A percentile compares a stretch with the other conserved stretches of the same genome.
Conservation (phyloP, 2,888 invertebrate genomes). For the Drosophila glabriapex region DNA sequence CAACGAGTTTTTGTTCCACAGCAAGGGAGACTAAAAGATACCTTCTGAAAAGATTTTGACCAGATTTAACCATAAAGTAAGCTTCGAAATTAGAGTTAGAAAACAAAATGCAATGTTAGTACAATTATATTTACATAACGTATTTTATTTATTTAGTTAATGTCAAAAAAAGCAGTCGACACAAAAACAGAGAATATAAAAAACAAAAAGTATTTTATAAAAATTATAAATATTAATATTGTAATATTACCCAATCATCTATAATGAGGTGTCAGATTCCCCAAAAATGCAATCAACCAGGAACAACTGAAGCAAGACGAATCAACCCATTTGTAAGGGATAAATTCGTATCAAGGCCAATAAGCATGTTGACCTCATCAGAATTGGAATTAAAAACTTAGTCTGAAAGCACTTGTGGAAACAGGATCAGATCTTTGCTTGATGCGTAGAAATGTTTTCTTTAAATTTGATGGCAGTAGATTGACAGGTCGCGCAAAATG, state of each 20-base stretch:
- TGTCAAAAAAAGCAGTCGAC: too few relatives aligned
- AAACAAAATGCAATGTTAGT: background rate
- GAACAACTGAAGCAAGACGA: background rate
- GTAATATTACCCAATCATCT: background rate
- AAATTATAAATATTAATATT: background rate
- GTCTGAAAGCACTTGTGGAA: background rate
- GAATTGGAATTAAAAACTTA: too few relatives aligned
- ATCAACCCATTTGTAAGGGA: background rate
- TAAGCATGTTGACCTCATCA: background rate
- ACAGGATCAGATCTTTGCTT: background rate
- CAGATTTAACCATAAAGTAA: background rate
- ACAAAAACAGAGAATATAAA: background rate
- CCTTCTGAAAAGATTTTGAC: background rate
- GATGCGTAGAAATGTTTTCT: background rate
- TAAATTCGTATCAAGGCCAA: background rate
- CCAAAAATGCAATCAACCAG: background rate
- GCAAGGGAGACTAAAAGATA: background rate
- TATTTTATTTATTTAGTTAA: background rate
- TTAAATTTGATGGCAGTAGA: background rate
- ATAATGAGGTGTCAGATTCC: too few relatives aligned
- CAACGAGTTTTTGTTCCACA: background rate
- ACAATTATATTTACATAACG: background rate
- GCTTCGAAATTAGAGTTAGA: background rate
- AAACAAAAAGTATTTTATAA: background rate
- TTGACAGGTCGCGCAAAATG: conserved; percentile 1